A percentile compares a stretch with the other conserved stretches of the same genome.
phyloP scores from a whole-genome alignment of 2,888 invertebrate genomes.

The Mongoloraphidia duomilia region DNA sequence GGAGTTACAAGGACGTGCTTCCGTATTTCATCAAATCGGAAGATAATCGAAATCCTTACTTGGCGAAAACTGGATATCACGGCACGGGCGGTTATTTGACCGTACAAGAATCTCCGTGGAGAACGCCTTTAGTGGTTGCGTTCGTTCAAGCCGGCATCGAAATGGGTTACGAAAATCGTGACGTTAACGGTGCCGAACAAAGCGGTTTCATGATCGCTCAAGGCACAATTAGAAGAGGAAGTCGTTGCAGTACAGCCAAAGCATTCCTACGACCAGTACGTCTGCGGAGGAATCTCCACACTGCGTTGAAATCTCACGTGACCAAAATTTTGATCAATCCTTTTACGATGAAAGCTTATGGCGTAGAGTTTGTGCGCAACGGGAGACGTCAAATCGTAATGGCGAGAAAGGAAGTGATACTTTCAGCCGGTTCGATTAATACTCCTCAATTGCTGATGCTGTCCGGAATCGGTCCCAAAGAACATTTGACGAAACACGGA shows the following conservation, averaged over 20 bases:
- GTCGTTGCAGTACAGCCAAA: constrained; percentile 75
- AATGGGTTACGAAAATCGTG: constrained; percentile 69
- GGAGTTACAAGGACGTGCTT: constrained; percentile 73
- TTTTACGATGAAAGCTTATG: constrained; percentile 56
- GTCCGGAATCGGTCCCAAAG: constrained; percentile 65
- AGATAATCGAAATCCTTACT: constrained; percentile 75
- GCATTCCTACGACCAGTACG: constrained; percentile 71
- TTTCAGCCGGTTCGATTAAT: constrained; percentile 84
- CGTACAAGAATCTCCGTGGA: constrained; percentile 72
- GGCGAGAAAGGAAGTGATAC: constrained; percentile 70
- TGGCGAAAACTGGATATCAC: constrained; percentile 54
- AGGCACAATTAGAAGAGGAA: constrained; percentile 62
- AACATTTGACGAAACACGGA: constrained; percentile 52
- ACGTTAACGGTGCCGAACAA: constrained; percentile 67
- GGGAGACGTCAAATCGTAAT: constrained; percentile 53
- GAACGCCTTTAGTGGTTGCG: constrained; percentile 65
- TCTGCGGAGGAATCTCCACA: constrained; percentile 61
- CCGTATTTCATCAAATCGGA: constrained; percentile 84
- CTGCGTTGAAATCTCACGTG: constrained; percentile 66
- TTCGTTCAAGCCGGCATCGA: constrained; percentile 72
- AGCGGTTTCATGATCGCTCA: constrained; percentile 73
- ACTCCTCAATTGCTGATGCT: constrained; percentile 85
- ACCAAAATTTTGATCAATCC: constrained; percentile 63
- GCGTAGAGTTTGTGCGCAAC: constrained; percentile 65
- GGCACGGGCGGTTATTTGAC: constrained; percentile 60